Evolutionary conservation across 2,888 invertebrate genomes (phyloP).

Genomic region (Hirtodrosophila cameraria): DNA sequence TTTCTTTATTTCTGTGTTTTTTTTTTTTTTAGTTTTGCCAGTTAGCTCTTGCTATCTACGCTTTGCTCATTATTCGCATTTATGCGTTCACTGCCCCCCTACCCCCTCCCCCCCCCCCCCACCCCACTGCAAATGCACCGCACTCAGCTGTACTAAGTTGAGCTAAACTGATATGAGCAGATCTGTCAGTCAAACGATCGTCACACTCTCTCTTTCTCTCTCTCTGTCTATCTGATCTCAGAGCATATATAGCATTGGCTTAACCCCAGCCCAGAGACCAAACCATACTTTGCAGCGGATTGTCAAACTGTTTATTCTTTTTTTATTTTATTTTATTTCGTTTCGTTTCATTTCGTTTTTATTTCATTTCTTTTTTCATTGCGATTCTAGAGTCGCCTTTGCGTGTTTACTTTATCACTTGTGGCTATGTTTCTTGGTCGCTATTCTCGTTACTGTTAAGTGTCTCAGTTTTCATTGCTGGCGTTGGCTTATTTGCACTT

Average conservation of each 20-base stretch:
- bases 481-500: slow-evolving; percentile 78
- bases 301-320: slow-evolving; percentile 23
- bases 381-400: slow-evolving; percentile 32
- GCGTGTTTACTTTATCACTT: slow-evolving; percentile 50
- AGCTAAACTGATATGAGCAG: slow-evolving; percentile 34
- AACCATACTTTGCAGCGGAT: slow-evolving; percentile 25
- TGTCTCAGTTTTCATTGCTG: slow-evolving; percentile 50
- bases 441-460: slow-evolving; percentile 21
- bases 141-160: slow-evolving; percentile 15
- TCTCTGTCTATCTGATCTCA: slow-evolving; percentile 1
- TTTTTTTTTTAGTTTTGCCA: slow-evolving; percentile 45
- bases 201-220: slow-evolving; percentile 8
- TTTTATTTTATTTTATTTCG: slow-evolving; percentile 10
- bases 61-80: slow-evolving; percentile 79
- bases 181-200: slow-evolving; percentile 27
- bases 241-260: slow-evolving; percentile 13
- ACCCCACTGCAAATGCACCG: slow-evolving; percentile 45
- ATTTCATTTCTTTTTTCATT: slow-evolving; percentile 8
- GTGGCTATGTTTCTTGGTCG: slow-evolving; percentile 23
- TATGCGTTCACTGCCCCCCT: slow-evolving; percentile 52
- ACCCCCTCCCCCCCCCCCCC: neutral
- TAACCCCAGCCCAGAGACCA: slow-evolving; percentile 19
- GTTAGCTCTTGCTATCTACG: slow-evolving; percentile 53
- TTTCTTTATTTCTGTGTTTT: slow-evolving; percentile 6
- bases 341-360: slow-evolving; percentile 3